These are phyloP conservation scores for Trachurus trachurus DNA, from an alignment of 2,797 vertebrate genomes.

Conservation along the genomic window DNA sequence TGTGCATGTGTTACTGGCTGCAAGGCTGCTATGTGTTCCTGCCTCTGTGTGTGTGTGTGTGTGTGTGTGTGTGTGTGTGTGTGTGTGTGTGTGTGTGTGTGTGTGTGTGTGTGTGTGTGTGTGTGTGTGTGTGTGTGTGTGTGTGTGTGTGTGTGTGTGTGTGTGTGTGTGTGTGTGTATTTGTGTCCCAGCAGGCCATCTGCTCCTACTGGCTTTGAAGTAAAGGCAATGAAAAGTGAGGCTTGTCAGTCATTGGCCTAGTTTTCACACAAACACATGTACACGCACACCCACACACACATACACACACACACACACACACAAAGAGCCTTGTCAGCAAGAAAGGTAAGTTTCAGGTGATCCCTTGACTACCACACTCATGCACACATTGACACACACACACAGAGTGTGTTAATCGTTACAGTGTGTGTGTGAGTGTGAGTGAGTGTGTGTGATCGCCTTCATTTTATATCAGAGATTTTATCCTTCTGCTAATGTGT, in stretches of 20 bases:
- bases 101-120: conserved; percentile 11
- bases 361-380: not conserved
- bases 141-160: conserved; percentile 1
- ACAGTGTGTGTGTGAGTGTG: conserved; percentile 1
- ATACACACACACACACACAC: not conserved
- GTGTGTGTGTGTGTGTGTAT: conserved; percentile 9
- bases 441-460: conserved; percentile 4
- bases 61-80: not conserved
- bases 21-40: not conserved
- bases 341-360: conserved; percentile 43
- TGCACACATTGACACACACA: not conserved
- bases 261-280: conserved; percentile 38
- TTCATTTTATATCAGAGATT: not conserved
- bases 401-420: not conserved
- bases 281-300: conserved; percentile 6
- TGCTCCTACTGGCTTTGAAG: conserved; percentile 53
- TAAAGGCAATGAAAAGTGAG: conserved; percentile 66
- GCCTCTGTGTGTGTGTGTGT: conserved; percentile 1
- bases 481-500: not conserved
- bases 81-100: conserved; percentile 11
- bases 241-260: conserved; percentile 68
- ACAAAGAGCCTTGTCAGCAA: conserved; percentile 48
- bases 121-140: conserved; percentile 8
- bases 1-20: not conserved
- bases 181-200: conserved; percentile 39